Conservation (phyloP, 2,113 vertebrate genomes). For the Epinephelus lanceolatus region DNA sequence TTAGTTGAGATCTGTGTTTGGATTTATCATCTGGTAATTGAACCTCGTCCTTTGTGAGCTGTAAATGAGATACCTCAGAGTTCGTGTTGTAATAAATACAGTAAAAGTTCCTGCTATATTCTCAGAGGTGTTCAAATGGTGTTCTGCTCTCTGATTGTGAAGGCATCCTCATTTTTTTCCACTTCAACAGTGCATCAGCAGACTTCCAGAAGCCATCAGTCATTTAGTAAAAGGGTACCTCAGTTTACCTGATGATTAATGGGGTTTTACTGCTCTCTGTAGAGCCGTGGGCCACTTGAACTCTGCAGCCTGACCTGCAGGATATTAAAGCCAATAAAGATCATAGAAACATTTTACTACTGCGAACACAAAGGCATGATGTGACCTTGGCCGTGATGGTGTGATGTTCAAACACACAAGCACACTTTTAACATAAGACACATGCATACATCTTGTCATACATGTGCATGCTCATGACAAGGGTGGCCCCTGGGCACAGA, state of each 20-base stretch:
- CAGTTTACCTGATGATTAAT: conserved; percentile 56
- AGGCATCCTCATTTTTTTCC: background rate
- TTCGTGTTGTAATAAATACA: background rate
- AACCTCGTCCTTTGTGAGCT: background rate
- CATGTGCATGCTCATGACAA: background rate
- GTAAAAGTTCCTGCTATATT: background rate
- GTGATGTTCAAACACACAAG: conserved; percentile 9
- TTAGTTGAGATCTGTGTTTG: conserved; percentile 2
- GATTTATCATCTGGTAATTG: conserved; percentile 2
- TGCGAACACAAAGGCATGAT: conserved; percentile 23
- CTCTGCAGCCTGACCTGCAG: conserved; percentile 46
- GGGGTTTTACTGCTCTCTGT: conserved; percentile 43
- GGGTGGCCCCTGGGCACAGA: too few relatives aligned
- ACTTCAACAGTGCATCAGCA: background rate
- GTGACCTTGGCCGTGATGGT: conserved; percentile 36
- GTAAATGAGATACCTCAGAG: background rate
- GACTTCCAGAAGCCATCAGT: conserved; percentile 25
- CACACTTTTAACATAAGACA: background rate
- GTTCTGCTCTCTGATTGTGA: background rate
- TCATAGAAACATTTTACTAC: conserved; percentile 35
- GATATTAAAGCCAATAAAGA: conserved; percentile 42
- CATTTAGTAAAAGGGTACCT: conserved; percentile 38
- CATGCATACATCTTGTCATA: background rate
- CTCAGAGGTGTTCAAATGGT: background rate
- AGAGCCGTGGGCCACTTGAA: conserved; percentile 37